Evolutionary conservation across 2,888 invertebrate genomes (phyloP), one percentile per base, ranked within the genome.

Genomic region (Noctua fimbriata): DNA sequence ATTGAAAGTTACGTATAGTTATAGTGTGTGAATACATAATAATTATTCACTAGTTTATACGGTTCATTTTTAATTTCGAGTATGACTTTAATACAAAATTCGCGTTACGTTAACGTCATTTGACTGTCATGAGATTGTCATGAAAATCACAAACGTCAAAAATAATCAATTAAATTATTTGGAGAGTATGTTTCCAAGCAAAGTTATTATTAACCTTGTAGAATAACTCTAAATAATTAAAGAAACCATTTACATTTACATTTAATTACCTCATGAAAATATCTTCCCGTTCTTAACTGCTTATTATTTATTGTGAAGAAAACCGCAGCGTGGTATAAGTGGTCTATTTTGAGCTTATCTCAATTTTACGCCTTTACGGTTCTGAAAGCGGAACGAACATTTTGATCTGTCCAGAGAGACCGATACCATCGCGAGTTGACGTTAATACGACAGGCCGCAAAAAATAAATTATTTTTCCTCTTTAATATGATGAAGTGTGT

Each of bases 381-480:
- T 94, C 88, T 91, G 92, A 95, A 95, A 94, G 93, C 91, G 92
- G 90, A 91, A 91, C 92, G 94, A 94, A 90, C 93, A 94, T 94
- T 85, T 95, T 93, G 94, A 95, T 94, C 94, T 93, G 94, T 92
- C 94, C 92, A 92, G 90, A 88, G 92, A 93, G 90, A 87, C 89
- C 91, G 96, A 95, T 95, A 95, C 87, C 89, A 94, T 95, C 94
- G 94, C 88, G 83, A 91, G 91, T 89, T 92, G 95, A 96, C 95
- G 92, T 95, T 95, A 94, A 95, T 95, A 93, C 91, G 94, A 93
- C 92, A 89, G 77, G 82, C 79, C 92, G 91, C 89, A 90, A 91
- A 91, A 88, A 90, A 83, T 88, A 86, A 82, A 88, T 88, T 86
- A 83, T 84, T 82, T 52, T 85, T 80, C 71, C 69, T 71, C 66